Evolutionary conservation across 1,140 invertebrate species (phyloP), one percentile per base, ranked within the genome.

Genomic region (Eueides isabella): DNA sequence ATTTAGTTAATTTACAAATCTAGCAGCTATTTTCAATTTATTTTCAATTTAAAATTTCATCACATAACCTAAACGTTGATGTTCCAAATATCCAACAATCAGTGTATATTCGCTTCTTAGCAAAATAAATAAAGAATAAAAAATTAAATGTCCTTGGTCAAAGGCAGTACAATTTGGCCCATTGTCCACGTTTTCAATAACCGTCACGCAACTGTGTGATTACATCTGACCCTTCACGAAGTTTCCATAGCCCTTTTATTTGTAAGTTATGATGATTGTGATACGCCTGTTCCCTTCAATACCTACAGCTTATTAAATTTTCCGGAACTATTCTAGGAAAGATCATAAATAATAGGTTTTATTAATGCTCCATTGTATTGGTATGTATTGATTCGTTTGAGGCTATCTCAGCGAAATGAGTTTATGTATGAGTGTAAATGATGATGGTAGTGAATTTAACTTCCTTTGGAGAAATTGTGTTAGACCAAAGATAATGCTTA

Each of bases 161-260:
- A 75, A 38, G 30, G 28, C 61, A 75, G 33, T 66, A 67, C 67
- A 70, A 69, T 61, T 66, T 48, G 44, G 41, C 30, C 62, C 73
- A 62, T 63, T 75, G 73, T 66, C 73, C 73, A 75, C 63, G 73
- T 75, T 31, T 75, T 71, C 73, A 70, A 75, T 75, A 75, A 66
- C 67, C 67, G 73, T 75, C 67, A 75, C 72, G 72, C 67, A 67
- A 70, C 73, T 61, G 26, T 61, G 30, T 61, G 67, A 70, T 74
- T 70, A 74, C 72, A 30, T 65, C 72, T 62, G 41, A 65, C 72
- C 73, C 73, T 69, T 61, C 44, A n/a, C 23, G 31, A 30, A 28
- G 29, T 67, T 63, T 64, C 48, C 66, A 66, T 44, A 66, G 63
- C 67, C 65, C 62, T 71, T 48, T 61, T 71, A 70, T 61, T 31